Percentiles rank a stretch among this genome's conserved stretches.
These are phyloP conservation scores for Heliconius hermathena DNA, from an alignment of 1,140 invertebrate genomes.

Conservation along the genomic window DNA sequence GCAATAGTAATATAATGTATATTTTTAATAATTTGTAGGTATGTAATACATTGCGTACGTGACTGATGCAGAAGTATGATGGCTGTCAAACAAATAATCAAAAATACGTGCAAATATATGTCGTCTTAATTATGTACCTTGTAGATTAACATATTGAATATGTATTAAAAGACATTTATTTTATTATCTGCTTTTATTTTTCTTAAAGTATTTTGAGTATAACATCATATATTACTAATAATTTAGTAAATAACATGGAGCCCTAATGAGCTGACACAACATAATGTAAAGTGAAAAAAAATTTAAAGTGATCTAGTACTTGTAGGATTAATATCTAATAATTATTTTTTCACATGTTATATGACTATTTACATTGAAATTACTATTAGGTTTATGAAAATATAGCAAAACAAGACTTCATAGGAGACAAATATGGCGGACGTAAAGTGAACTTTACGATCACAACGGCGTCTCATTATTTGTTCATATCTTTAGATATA, in stretches of 20 bases:
- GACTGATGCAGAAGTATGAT: slow-evolving; percentile 22
- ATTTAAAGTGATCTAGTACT: not conserved
- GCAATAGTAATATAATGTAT: slow-evolving; percentile 21
- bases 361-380: slow-evolving; percentile 21
- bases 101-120: slow-evolving; percentile 1
- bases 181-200: not conserved
- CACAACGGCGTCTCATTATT: slow-evolving; percentile 75
- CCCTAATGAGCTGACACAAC: not conserved
- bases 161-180: not conserved
- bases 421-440: slow-evolving; percentile 79
- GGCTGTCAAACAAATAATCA: slow-evolving; percentile 34
- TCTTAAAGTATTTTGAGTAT: not conserved
- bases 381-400: slow-evolving; percentile 43
- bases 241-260: slow-evolving; percentile 11
- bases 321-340: not conserved
- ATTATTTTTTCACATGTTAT: not conserved
- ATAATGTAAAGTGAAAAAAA: not conserved
- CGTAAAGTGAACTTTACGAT: slow-evolving; percentile 70
- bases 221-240: not conserved
- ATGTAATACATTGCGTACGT: slow-evolving; percentile 29
- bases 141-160: not conserved
- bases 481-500: slow-evolving; percentile 44
- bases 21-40: slow-evolving; percentile 27
- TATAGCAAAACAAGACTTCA: slow-evolving; percentile 69
- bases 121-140: not conserved